These are phyloP conservation scores for Irena cyanogastra DNA, from an alignment of 2,113 vertebrate genomes.

Conservation along the genomic window DNA sequence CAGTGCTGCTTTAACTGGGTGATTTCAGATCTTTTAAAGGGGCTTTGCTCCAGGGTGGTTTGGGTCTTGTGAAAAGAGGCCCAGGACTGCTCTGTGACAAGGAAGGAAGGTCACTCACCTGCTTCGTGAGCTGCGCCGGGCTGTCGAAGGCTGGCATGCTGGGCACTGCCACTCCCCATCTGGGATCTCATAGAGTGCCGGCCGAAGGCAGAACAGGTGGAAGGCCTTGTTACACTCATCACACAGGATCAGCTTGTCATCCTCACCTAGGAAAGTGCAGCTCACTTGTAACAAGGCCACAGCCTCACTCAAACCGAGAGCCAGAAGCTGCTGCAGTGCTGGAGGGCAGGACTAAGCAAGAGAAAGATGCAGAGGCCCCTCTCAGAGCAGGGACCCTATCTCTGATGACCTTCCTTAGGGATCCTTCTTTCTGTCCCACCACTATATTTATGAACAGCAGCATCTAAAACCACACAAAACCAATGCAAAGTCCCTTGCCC, in stretches of 20 bases:
- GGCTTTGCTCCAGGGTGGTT: not conserved
- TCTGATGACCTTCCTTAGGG: not conserved
- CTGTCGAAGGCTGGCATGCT: constrained; percentile 89
- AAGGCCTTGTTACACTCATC: constrained; percentile 98
- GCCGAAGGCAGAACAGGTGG: constrained; percentile 95
- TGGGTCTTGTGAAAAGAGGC: not conserved
- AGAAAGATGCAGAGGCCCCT: not conserved
- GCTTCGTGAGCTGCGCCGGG: constrained; percentile 85
- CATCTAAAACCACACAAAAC: not conserved
- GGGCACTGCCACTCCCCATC: constrained; percentile 93
- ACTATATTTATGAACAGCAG: not conserved
- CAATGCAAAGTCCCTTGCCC: not conserved
- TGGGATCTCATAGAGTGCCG: constrained; percentile 89
- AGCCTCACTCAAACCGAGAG: not conserved
- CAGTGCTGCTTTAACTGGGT: not conserved
- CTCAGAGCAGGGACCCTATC: not conserved
- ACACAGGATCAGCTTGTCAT: constrained; percentile 95
- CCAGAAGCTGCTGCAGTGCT: constrained; percentile 20
- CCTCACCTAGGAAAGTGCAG: constrained; percentile 79
- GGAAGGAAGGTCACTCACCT: constrained; percentile 72
- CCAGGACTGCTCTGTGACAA: not conserved
- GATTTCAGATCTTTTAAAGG: not conserved
- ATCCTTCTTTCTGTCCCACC: not conserved
- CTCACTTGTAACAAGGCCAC: not conserved
- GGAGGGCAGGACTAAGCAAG: not conserved